Conservation (phyloP, 2,113 vertebrate species). For the Galbula dea region DNA sequence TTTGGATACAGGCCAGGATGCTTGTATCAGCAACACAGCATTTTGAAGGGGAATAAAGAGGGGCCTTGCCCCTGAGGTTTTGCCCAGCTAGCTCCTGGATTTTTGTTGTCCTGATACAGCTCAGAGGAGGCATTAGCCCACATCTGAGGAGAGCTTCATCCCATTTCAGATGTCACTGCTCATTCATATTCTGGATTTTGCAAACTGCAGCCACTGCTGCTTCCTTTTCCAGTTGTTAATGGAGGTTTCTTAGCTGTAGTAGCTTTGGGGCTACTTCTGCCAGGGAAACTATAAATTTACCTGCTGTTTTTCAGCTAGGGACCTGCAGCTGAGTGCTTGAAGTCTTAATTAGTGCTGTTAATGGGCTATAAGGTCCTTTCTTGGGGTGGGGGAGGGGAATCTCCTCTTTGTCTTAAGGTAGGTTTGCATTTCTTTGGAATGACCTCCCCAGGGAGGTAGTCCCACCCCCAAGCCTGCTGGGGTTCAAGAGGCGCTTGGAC, state of each 20-base stretch:
- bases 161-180: neutral
- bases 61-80: neutral
- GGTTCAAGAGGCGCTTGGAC: no score
- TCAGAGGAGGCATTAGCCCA: neutral
- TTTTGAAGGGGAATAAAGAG: neutral
- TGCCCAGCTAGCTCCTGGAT: neutral
- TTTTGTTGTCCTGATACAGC: neutral
- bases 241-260: neutral
- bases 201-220: neutral
- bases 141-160: rapidly evolving
- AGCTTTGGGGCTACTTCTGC: neutral
- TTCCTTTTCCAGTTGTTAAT: neutral
- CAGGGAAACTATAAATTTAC: neutral
- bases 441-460: no score
- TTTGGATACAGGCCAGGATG: neutral
- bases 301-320: neutral
- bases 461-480: no score
- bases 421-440: rapidly evolving
- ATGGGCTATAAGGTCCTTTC: neutral
- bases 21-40: no score
- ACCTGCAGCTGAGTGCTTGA: neutral
- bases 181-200: neutral
- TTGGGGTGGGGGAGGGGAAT: neutral
- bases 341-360: slow-evolving; percentile 19
- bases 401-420: neutral